These are phyloP conservation scores for Drosophila ohnishii DNA, from an alignment of 1,140 invertebrate genomes.

Conservation along the genomic window DNA sequence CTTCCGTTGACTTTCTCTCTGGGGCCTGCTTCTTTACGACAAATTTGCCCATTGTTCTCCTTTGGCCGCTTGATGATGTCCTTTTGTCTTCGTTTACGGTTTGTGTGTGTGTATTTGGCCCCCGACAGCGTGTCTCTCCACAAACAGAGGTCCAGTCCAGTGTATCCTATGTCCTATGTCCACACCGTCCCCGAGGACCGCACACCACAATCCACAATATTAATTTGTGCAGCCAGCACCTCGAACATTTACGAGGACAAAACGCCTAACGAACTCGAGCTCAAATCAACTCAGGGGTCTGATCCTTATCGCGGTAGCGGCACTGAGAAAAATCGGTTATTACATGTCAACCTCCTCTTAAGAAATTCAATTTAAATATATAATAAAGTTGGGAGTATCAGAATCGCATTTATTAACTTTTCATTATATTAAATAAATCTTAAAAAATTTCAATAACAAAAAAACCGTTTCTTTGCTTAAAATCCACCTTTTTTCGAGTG, in stretches of 20 bases:
- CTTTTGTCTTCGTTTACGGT: slow-evolving; percentile 65
- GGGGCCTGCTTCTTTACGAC: slow-evolving; percentile 64
- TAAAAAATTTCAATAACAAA: background rate
- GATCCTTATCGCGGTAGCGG: slow-evolving; percentile 53
- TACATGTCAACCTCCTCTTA: background rate
- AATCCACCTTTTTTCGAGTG: slow-evolving; percentile 7
- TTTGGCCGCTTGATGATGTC: slow-evolving; percentile 63
- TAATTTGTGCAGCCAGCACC: slow-evolving; percentile 78
- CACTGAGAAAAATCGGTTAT: slow-evolving; percentile 9
- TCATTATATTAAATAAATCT: too few species aligned
- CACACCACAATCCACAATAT: slow-evolving; percentile 73
- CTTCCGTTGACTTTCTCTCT: slow-evolving; percentile 69
- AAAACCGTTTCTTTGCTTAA: accelerated
- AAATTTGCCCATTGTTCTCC: slow-evolving; percentile 77
- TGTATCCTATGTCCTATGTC: slow-evolving; percentile 18
- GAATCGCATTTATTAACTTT: background rate
- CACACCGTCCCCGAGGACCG: slow-evolving; percentile 46
- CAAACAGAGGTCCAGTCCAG: slow-evolving; percentile 6
- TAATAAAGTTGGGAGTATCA: background rate
- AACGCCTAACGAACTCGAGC: slow-evolving; percentile 66
- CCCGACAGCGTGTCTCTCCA: slow-evolving; percentile 53
- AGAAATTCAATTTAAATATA: background rate
- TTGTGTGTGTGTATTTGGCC: slow-evolving; percentile 51
- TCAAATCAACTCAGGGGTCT: slow-evolving; percentile 35
- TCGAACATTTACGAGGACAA: slow-evolving; percentile 63